Base-by-base conservation (phyloP, 2,888 invertebrate genomes). In the Platycnemis pennipes region DNA sequence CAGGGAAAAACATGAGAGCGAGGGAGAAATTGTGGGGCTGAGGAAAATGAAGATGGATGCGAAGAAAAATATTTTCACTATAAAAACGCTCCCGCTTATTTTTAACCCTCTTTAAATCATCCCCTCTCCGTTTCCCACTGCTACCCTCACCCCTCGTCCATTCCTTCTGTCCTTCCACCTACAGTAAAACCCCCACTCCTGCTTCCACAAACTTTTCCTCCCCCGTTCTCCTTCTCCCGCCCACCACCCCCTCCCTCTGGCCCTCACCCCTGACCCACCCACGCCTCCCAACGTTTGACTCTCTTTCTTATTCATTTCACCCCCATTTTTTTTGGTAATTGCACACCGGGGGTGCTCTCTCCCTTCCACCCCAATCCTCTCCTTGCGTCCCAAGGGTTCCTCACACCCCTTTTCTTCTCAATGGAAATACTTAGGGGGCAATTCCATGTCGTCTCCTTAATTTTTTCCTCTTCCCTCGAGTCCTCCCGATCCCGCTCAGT, bases 361-460 rank as follows among this genome's bases (percentile, higher is more conserved):
- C 53, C 31, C 56, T 56, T 37, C 89, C 42, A 42, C 91, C 42
- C 63, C 37, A 63, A 91, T 63, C 44, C 77, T 77, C 77, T 37
- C 44, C 37, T 31, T 63, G 22, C 8, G 26, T n/a, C 63, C 22
- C 44, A 5, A n/a, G 45, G 45, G n/a, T 88, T 37, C 26, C 91
- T 44, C 56, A 19, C 19, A 53, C 56, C 42, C 19, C 56, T 19
- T 8, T 42, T 13, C 44, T 37, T 44, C 91, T 69, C 45, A 56
- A 42, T 89, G 89, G 89, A 89, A 89, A 89, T 89, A 53, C 89
- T 89, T 89, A 89, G 46, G 89, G 56, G 89, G 89, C 89, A 91
- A 91, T 91, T 91, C 31, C 91, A 22, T 42, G 53, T 37, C 56
- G 44, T 11, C 45, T 44, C 26, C 37, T 26, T 31, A 13, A 77